Evolutionary conservation across 2,888 invertebrate genomes (phyloP).

Genomic region (Orgyia antiqua): DNA sequence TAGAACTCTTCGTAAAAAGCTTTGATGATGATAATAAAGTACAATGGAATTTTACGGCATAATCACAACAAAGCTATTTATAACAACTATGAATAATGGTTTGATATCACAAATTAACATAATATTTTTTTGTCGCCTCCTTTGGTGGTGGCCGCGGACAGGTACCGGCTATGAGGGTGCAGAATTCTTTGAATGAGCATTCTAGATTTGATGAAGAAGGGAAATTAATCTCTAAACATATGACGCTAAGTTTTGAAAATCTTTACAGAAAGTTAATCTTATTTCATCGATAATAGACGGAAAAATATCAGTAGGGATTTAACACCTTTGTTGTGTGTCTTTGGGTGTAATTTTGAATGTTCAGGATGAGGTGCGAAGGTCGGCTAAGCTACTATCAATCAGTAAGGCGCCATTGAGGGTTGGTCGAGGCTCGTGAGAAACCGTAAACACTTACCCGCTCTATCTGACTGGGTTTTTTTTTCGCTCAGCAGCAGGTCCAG

Average conservation of each 20-base stretch:
- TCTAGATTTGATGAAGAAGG: conserved; percentile 26
- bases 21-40: no score
- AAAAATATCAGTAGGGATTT: conserved; percentile 11
- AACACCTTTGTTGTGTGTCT: conserved; percentile 20
- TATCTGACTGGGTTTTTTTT: conserved; percentile 72
- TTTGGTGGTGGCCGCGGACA: conserved; percentile 73
- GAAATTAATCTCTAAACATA: conserved; percentile 13
- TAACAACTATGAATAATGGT: conserved; percentile 69
- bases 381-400: conserved; percentile 71
- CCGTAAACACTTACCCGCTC: conserved; percentile 76
- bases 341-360: conserved; percentile 31
- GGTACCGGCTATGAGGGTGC: conserved; percentile 75
- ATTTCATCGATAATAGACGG: conserved; percentile 27
- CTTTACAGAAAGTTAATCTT: conserved; percentile 15
- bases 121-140: conserved; percentile 68
- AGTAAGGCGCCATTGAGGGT: conserved; percentile 77
- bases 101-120: conserved; percentile 72
- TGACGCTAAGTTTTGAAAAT: conserved; percentile 21
- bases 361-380: conserved; percentile 52
- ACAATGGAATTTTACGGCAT: conserved; percentile 60
- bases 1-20: no score
- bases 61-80: conserved; percentile 75
- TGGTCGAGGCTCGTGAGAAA: conserved; percentile 73
- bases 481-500: conserved; percentile 68
- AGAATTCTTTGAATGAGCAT: conserved; percentile 74